Base-by-base conservation (phyloP, 2,113 vertebrate genomes). In the Leptosomus discolor region DNA sequence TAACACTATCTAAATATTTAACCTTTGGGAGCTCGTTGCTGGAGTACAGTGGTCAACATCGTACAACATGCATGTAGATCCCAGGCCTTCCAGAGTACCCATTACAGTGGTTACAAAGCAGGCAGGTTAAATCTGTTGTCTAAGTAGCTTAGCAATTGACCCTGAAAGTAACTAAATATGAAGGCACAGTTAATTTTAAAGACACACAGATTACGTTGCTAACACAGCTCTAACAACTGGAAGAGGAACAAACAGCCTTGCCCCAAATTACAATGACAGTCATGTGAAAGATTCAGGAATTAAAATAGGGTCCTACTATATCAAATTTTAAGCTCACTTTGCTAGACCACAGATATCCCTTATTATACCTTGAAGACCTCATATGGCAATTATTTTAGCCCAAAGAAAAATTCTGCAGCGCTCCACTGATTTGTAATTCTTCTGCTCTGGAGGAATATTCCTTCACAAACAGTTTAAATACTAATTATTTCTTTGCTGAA, bases 401-500 rank as follows among this genome's bases (percentile, higher is more conserved):
- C 70, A 96, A 89, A 94, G 84, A 86, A 91, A 95, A 94, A 75
- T 71, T 92, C 61, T 71, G 83, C 68, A 91, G 89, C 2, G 11
- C 75, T 97, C 77, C 78, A 78, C 36, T 80, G 78, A 76, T 90
- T 69, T 88, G 64, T 88, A 95, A 88, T 94, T 93, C 92, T 70
- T 91, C 69, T 85, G 90, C 86, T 91, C 14, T 6, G 39, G 36
- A 93, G 70, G 69, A 94, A 73, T 6, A 83, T 75, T 93, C 75
- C 39, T 93, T 94, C 3, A 0, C 87, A 76, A 95, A 91, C 78
- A 93, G 70, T 91, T 96, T 95, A 97, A 94, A 97, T 92, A 95
- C 82, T 94, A 92, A 97, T 97, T 95, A 95, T 88, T 96, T 95
- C 91, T 95, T 90, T 90, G 71, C 77, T 78, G 89, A 90, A 94